Evolutionary conservation across 2,888 invertebrate genomes (phyloP).

Genomic region (Nyleta sp.): DNA sequence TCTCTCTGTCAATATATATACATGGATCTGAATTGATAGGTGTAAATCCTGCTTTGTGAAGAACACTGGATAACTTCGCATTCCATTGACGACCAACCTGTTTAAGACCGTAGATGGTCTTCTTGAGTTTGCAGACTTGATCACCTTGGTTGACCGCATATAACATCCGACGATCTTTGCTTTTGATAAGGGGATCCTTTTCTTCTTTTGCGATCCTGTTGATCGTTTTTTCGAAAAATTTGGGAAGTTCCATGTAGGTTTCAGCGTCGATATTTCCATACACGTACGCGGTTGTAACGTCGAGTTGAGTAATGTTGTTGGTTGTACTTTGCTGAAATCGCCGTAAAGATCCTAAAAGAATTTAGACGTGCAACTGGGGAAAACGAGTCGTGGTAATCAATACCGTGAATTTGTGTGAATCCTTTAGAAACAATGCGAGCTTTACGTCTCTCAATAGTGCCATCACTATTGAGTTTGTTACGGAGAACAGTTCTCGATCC

Average conservation of each 20-base stretch:
- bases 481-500: constrained; percentile 53
- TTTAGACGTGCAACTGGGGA: constrained; percentile 56
- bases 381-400: constrained; percentile 62
- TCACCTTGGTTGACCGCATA: too few relatives aligned
- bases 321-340: neutral
- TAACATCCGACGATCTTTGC: too few relatives aligned
- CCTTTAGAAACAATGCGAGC: constrained; percentile 62
- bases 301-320: neutral
- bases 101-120: too few relatives aligned
- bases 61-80: too few relatives aligned
- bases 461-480: constrained; percentile 51
- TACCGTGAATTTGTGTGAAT: constrained; percentile 57
- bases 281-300: constrained; percentile 20
- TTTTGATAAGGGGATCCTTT: neutral
- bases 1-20: too few relatives aligned
- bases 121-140: too few relatives aligned
- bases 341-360: neutral
- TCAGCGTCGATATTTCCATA: neutral
- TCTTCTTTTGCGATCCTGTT: neutral
- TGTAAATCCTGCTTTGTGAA: too few relatives aligned
- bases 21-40: too few relatives aligned
- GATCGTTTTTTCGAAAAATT: neutral
- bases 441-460: constrained; percentile 51
- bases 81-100: too few relatives aligned
- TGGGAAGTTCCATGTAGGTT: neutral